Evolutionary conservation across 2,797 vertebrate species (phyloP), one percentile per base, ranked within the genome.

Genomic region (Cryptoprocta ferox): DNA sequence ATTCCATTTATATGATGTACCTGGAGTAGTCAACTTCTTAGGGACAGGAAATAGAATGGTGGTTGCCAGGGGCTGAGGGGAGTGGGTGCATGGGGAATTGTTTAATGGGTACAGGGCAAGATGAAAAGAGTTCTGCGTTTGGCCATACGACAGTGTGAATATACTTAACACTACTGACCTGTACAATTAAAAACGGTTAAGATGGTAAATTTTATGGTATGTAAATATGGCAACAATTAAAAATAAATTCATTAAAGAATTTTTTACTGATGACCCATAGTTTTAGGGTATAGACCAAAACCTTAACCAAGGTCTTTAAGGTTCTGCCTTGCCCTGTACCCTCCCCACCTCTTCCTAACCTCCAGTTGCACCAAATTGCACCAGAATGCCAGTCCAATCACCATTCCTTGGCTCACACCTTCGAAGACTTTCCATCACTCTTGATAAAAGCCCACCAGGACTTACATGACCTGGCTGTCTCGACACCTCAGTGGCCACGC

Each of bases 201-300:
- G 53, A 50, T 28, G 35, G 39, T 45, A 63, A 8, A 26, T 79
- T 84, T 70, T 73, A 39, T 45, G 4, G 56, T 53, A 66, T 39
- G 12, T 30, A 13, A 15, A 3, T 59, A n/a, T 80, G 30, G 30
- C 24, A 59, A 68, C 26, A 81, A 42, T 32, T 32, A 92, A 92
- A 90, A 91, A 26, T 37, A 68, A 86, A 35, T 15, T 10, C n/a
- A 63, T 65, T 21, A 75, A 73, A 82, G 81, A 35, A 14, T 2
- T 48, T 71, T 82, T 71, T 16, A 73, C 28, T 3, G 7, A 11
- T 28, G 45, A 14, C 4, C 18, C 75, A 42, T 9, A 61, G 61
- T 79, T 89, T 71, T 66, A 83, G 65, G 45, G 53, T 45, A 85
- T 87, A 94, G 85, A 13, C 30, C 32, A 86, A 92, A 87, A 68